A percentile compares a stretch with the other conserved stretches of the same genome.
phyloP scores from a whole-genome alignment of 2,113 vertebrate species.

The Percopsis transmontana region DNA sequence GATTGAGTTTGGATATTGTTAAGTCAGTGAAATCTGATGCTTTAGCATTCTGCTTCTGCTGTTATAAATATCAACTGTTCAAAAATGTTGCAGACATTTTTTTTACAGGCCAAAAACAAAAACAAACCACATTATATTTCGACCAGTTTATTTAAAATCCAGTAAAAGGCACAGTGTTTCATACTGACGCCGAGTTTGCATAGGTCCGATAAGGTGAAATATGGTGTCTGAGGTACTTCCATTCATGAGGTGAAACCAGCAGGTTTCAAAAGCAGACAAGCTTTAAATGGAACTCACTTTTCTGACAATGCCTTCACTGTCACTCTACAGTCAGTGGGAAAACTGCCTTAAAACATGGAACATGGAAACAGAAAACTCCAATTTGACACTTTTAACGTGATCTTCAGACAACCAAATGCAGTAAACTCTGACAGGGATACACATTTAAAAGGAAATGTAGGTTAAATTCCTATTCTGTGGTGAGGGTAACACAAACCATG shows the following conservation, averaged over 20 bases:
- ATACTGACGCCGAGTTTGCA: slow-evolving; percentile 65
- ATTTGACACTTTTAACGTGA: neutral
- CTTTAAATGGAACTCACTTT: slow-evolving; percentile 3
- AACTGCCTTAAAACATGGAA: neutral
- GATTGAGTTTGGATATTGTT: neutral
- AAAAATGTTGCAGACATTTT: neutral
- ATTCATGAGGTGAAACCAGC: slow-evolving; percentile 12
- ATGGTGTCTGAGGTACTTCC: slow-evolving; percentile 27
- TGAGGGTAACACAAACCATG: neutral
- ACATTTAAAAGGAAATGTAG: neutral
- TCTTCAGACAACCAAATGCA: slow-evolving; percentile 7
- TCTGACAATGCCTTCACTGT: slow-evolving; percentile 15
- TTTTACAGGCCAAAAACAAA: neutral
- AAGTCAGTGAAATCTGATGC: neutral
- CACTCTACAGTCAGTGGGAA: neutral
- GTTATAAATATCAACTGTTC: neutral
- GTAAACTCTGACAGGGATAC: neutral
- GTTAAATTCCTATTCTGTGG: neutral
- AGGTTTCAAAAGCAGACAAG: neutral
- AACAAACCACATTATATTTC: slow-evolving; percentile 37
- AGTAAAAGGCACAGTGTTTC: slow-evolving; percentile 53
- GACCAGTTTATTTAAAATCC: slow-evolving; percentile 49
- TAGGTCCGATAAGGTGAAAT: slow-evolving; percentile 58
- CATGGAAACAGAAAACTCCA: neutral
- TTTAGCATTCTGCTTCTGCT: neutral